These are phyloP conservation scores for Egretta garzetta DNA, from an alignment of 2,113 vertebrate genomes.

Conservation along the genomic window DNA sequence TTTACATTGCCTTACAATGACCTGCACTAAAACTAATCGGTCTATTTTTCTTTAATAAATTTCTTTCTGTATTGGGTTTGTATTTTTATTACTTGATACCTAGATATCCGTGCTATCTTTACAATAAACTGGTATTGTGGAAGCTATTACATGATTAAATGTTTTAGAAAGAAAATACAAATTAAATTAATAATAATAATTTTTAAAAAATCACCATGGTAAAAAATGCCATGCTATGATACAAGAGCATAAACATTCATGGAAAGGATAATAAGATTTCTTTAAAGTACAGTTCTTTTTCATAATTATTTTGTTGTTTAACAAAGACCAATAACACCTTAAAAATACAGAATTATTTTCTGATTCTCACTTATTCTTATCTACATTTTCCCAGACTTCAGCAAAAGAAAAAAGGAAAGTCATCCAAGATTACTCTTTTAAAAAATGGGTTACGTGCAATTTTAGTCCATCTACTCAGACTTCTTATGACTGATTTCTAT, in stretches of 20 bases:
- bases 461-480: background rate
- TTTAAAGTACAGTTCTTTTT: background rate
- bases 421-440: background rate
- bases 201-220: background rate
- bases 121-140: background rate
- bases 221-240: background rate
- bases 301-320: background rate
- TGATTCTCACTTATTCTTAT: background rate
- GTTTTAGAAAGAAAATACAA: background rate
- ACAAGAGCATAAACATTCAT: background rate
- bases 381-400: background rate
- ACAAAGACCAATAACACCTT: background rate
- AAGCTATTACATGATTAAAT: background rate
- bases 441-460: background rate
- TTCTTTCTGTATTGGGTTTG: background rate
- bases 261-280: background rate
- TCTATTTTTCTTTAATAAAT: background rate
- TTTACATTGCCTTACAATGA: background rate
- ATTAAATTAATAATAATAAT: background rate
- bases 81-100: background rate
- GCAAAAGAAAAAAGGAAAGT: background rate
- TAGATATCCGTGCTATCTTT: background rate
- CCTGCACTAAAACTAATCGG: background rate
- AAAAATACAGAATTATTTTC: background rate
- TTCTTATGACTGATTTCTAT: background rate